Evolutionary conservation across 1,140 invertebrate species (phyloP), one percentile per base, ranked within the genome.

Genomic region (Danaus plexippus): DNA sequence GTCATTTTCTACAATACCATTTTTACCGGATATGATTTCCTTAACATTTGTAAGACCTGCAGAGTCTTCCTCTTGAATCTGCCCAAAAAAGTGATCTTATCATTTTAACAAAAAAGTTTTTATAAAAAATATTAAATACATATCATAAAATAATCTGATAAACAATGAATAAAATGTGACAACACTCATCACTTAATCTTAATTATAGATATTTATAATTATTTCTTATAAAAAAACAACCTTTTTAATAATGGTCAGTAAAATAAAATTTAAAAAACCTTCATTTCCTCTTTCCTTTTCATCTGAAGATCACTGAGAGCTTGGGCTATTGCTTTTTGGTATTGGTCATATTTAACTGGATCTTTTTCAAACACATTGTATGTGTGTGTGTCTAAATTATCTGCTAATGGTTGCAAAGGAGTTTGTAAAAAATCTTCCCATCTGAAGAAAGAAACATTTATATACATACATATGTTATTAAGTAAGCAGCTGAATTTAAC

Each of bases 331-430:
- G 94, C 97, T 60, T 90, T 90, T 85, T 97, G 93, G 88, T 99
- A 99, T 57, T 95, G 90, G 22, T 92, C 90, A 87, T 99, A 99
- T 85, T 99, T 99, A 0, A 98, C 89, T 9, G 96, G 96, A 91
- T 99, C 98, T 75, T 96, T 96, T 88, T 99, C 98, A 90, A 99
- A 99, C 8, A 98, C 92, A 89, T 99, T 97, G 81, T 99, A 99
- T 1, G 97, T 98, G 62, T 94, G 92, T 7, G 95, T 95, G 80
- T 99, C 96, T 11, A 99, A 89, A 88, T 99, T 98, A 75, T 99
- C 97, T 85, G 94, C 94, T 2, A 99, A 83, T 9, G 98, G 98
- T 88, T 99, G 95, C 10, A 97, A 80, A 2, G 94, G 95, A 69
- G 91, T 93, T 79, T 98, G 97, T 4, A 99, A 86, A 70, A 92